Evolutionary conservation across 1,140 invertebrate species (phyloP), one percentile per base, ranked within the genome.

Genomic region (Drosophila virilis): DNA sequence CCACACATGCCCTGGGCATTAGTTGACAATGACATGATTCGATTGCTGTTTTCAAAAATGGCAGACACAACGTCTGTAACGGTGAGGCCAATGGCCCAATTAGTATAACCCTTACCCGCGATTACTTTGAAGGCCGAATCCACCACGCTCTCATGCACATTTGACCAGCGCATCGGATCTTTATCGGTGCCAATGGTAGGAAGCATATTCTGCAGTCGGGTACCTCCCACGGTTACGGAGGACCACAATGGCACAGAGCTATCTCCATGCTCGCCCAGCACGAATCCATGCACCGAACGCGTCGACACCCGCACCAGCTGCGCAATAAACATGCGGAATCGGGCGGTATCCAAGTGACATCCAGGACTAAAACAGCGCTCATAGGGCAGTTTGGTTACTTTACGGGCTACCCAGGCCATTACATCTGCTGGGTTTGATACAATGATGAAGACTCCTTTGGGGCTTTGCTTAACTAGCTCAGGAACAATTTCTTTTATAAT

Each of bases 361-460:
- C 97, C 97, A 32, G 96, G 96, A 4, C 97, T 97, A 78, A 98
- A 96, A 1, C 98, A 96, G 17, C 95, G 94, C 80, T 97, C 94
- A 74, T 95, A 95, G 1, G 97, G 97, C 43, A 98, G 92, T 1
- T 97, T 96, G 61, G 96, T 96, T 15, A 98, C 82, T 91, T 97
- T 97, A 96, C 97, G 98, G 0, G 97, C 95, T 3, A 98, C 95
- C 85, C 97, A 97, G 0, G 97, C 97, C 50, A 98, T 91, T 65
- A 97, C 95, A 91, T 98, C 97, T 1, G 97, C 96, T 50, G 97
- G 97, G 92, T 98, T 97, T 42, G 96, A 97, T 0, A 97, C 96
- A 69, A 98, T 95, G 8, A 98, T 84, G 5, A 98, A 92, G 43
- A 97, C 95, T 7, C 96, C 95, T 66, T 97, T 94, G 0, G 97